phyloP scores from a whole-genome alignment of 2,888 invertebrate species.

The Lymantria monacha region DNA sequence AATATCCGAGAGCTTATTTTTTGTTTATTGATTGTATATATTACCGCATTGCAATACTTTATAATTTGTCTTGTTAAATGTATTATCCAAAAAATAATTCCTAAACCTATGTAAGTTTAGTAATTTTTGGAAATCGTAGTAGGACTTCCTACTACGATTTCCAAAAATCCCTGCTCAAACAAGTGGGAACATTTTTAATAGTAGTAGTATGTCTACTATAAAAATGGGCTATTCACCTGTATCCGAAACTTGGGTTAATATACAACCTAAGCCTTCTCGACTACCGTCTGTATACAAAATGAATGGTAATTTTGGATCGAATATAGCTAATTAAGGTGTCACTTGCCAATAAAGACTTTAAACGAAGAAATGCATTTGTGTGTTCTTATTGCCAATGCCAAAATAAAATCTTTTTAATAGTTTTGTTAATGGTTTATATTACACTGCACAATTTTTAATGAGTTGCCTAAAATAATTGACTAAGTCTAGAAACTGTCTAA shows the following conservation, averaged over 20 bases:
- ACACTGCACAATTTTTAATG: background rate
- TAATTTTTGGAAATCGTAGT: no score
- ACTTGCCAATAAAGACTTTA: slow-evolving; percentile 13
- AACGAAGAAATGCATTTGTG: slow-evolving; percentile 6
- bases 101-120: slow-evolving; percentile 11
- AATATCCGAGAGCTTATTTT: background rate
- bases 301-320: background rate
- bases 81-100: slow-evolving; percentile 5
- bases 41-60: slow-evolving; percentile 9
- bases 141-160: slow-evolving; percentile 2
- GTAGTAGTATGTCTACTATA: background rate
- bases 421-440: slow-evolving; percentile 2
- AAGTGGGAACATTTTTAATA: background rate
- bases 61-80: slow-evolving; percentile 9
- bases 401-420: background rate
- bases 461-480: background rate
- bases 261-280: no score
- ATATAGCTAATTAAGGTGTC: background rate
- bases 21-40: background rate
- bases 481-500: slow-evolving; percentile 20
- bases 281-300: background rate
- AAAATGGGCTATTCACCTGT: no score
- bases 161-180: slow-evolving; percentile 10
- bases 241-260: no score
- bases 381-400: slow-evolving; percentile 5